phyloP scores from a whole-genome alignment of 64 coral and sea anemone genomes.

The Cladopsammia gracilis region DNA sequence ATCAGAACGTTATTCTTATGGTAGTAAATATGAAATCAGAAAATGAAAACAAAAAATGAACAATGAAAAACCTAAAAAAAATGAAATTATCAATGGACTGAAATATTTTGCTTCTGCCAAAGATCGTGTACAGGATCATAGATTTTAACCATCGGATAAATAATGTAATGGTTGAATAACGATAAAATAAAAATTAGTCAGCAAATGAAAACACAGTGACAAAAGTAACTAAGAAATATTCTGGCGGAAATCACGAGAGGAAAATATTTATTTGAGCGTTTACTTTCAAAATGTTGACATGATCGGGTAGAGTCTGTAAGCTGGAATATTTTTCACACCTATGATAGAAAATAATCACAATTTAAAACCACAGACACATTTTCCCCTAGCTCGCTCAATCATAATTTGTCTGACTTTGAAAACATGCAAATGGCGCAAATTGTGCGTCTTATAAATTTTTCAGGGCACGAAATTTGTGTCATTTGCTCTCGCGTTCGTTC shows the following conservation, averaged over 20 bases:
- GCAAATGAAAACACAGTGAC: background rate
- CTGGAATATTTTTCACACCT: too few relatives aligned
- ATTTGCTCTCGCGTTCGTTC: background rate
- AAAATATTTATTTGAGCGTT: too few relatives aligned
- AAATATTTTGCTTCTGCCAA: background rate
- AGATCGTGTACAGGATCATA: background rate
- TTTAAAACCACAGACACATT: too few relatives aligned
- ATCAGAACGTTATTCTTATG: too few relatives aligned
- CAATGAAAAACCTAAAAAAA: too few relatives aligned
- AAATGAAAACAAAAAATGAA: too few relatives aligned
- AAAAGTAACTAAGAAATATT: background rate
- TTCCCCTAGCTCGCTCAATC: too few relatives aligned
- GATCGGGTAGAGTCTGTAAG: too few relatives aligned
- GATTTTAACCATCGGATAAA: background rate
- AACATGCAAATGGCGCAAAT: conserved; percentile 22
- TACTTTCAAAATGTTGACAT: too few relatives aligned
- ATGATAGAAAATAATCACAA: too few relatives aligned
- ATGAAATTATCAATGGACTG: background rate
- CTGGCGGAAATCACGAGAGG: background rate
- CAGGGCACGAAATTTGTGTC: background rate
- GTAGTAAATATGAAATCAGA: too few relatives aligned
- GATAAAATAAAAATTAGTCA: background rate
- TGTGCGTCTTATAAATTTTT: conserved; percentile 21
- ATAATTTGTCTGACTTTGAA: background rate
- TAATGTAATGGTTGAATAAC: background rate